Base-by-base conservation (phyloP, 2,797 vertebrate species). In the Ctenochaetus hawaiiensis region DNA sequence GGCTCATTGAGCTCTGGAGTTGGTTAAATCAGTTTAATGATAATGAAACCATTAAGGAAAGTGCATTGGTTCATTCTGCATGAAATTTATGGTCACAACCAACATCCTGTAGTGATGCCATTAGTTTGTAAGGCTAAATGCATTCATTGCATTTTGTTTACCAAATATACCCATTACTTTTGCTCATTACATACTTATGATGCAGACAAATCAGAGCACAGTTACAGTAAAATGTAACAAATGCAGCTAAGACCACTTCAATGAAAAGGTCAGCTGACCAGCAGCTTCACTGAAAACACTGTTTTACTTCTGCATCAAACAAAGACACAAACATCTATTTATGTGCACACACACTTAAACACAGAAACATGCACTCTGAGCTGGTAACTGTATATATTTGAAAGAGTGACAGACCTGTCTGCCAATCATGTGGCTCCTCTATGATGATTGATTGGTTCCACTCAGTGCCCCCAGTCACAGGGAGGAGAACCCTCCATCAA, bases 401-500 rank as follows among this genome's bases (percentile, higher is more conserved):
- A 64, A 67, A 70, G 75, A 71, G 59, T 3, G 52, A 60, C 48
- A 5, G 44, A 79, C 67, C 68, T 52, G 61, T 45, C 87, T 84
- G 88, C 73, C 87, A 85, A 67, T 92, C 86, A 89, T 64, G 57
- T 6, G 58, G 45, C 43, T 53, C 26, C 67, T 78, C 74, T 43
- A 20, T 41, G 41, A 67, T 84, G 89, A 91, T 86, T 82, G 87
- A 91, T 86, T 80, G 77, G 80, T 90, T 92, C 84, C 77, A 85
- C 87, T 91, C 59, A 16, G 53, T 69, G 79, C 65, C 67, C 77
- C 57, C 88, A 91, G 66, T 87, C 72, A 81, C 77, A 75, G 72
- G 73, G 80, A 68, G 83, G 77, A 81, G 82, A 86, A 80, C 72
- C 75, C 79, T 77, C 84, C 90, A 91, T 93, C 87, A 90, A 90